Percentiles rank a stretch among this genome's conserved stretches.
Conservation (phyloP, 2,888 invertebrate species). For the Coelinius sp. region DNA sequence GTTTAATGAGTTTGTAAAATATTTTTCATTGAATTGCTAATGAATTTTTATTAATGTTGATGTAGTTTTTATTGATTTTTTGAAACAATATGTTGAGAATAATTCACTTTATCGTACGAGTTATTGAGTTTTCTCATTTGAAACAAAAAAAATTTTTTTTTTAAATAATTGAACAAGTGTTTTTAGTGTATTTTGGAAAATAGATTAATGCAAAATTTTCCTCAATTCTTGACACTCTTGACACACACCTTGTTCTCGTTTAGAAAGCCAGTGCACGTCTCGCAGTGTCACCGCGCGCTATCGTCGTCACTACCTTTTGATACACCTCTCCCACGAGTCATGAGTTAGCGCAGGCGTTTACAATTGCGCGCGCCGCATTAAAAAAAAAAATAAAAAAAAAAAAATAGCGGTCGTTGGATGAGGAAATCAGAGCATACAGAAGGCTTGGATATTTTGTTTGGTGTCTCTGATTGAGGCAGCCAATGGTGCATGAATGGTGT, state of each 20-base stretch:
- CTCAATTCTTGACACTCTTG: not conserved
- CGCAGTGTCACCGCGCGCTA: constrained; percentile 14
- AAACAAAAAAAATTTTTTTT: too few species aligned
- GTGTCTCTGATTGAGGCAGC: constrained; percentile 33
- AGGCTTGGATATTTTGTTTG: constrained; percentile 23
- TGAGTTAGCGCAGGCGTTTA: constrained; percentile 17
- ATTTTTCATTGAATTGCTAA: too few species aligned
- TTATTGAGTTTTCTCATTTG: too few species aligned
- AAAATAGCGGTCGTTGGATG: not conserved
- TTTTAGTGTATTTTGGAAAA: not conserved
- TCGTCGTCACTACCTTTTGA: constrained; percentile 19
- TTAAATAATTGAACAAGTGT: too few species aligned
- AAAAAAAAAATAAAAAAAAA: not conserved
- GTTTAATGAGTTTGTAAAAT: too few species aligned
- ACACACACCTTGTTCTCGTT: not conserved
- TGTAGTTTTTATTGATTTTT: too few species aligned
- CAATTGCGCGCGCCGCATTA: constrained; percentile 35
- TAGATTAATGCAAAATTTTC: not conserved
- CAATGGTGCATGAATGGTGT: constrained; percentile 6
- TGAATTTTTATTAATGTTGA: not conserved
- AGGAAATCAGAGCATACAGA: constrained; percentile 32
- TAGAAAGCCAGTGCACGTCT: constrained; percentile 19
- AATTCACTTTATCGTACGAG: too few species aligned
- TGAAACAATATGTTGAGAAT: too few species aligned
- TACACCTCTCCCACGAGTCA: constrained; percentile 13